phyloP scores from a whole-genome alignment of 2,797 vertebrate genomes.

The Siniperca undulata region DNA sequence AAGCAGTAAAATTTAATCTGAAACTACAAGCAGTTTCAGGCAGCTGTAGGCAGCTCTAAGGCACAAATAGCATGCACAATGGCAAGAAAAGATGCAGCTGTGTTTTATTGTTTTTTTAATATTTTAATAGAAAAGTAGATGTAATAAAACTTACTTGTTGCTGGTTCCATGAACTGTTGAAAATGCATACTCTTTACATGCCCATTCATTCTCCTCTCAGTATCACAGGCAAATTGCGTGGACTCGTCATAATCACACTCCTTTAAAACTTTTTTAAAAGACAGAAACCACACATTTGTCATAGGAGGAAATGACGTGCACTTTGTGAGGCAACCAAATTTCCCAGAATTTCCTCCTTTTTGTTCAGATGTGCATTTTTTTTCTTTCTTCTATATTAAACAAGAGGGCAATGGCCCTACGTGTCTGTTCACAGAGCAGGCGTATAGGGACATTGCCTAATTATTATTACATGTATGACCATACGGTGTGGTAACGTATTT shows the following conservation, averaged over 20 bases:
- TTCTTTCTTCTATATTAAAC: conserved; percentile 30
- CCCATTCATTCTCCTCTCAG: conserved; percentile 84
- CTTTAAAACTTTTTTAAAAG: conserved; percentile 81
- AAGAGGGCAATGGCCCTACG: conserved; percentile 32
- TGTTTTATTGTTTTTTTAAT: neutral
- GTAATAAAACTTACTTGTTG: conserved; percentile 80
- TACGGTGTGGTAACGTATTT: neutral
- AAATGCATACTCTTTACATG: conserved; percentile 84
- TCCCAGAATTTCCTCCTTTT: conserved; percentile 84
- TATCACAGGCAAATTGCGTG: conserved; percentile 73
- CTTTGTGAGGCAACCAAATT: conserved; percentile 85
- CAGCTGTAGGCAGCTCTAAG: neutral
- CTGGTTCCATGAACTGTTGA: conserved; percentile 73
- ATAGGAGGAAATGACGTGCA: conserved; percentile 86
- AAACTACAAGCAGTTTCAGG: conserved; percentile 43
- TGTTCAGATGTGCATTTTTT: conserved; percentile 55
- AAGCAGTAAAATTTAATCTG: neutral
- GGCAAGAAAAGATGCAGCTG: conserved; percentile 7
- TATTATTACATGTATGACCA: conserved; percentile 20
- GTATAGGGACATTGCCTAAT: conserved; percentile 26
- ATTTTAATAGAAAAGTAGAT: neutral
- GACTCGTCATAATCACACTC: conserved; percentile 83
- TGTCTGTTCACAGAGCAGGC: conserved; percentile 20
- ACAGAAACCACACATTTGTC: conserved; percentile 86
- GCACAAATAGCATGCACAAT: neutral